Percentiles rank a stretch among this genome's conserved stretches.
Evolutionary conservation across 1,140 invertebrate species (phyloP).

Genomic region (Drosophila pseudoobscura): DNA sequence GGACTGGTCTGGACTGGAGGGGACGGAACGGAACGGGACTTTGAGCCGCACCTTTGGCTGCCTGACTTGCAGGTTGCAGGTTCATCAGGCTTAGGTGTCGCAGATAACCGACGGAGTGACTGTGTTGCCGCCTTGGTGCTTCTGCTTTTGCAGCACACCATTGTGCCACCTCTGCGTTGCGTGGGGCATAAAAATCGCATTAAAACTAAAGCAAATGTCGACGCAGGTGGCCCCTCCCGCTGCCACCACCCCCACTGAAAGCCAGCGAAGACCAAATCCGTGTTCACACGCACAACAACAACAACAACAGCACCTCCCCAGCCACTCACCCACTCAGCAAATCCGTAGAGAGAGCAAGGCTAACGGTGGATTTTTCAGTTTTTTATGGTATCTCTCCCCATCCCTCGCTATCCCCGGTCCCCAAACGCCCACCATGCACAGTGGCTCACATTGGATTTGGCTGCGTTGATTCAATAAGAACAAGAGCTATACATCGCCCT

Average conservation of each 20-base stretch:
- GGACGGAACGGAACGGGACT: constrained; percentile 24
- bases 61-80: background rate
- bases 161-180: constrained; percentile 7
- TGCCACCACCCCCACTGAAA: background rate
- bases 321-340: constrained; percentile 17
- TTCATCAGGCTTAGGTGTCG: constrained; percentile 33
- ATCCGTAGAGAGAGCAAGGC: constrained; percentile 17
- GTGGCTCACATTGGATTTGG: constrained; percentile 1
- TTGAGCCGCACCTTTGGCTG: constrained; percentile 27
- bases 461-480: background rate
- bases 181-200: constrained; percentile 62
- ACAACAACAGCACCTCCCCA: constrained; percentile 7
- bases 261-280: constrained; percentile 31
- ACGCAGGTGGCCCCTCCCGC: background rate
- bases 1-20: constrained; percentile 3
- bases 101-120: background rate
- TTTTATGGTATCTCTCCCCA: constrained; percentile 10
- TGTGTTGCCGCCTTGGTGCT: background rate
- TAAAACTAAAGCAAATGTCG: constrained; percentile 50
- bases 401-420: background rate
- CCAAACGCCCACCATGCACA: constrained; percentile 2
- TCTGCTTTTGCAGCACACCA: background rate
- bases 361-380: constrained; percentile 21
- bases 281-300: constrained; percentile 30
- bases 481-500: too few relatives aligned